Percentiles rank a stretch among this genome's conserved stretches.
Evolutionary conservation across 2,113 vertebrate species (phyloP).

Genomic region (Anolis sagrei): DNA sequence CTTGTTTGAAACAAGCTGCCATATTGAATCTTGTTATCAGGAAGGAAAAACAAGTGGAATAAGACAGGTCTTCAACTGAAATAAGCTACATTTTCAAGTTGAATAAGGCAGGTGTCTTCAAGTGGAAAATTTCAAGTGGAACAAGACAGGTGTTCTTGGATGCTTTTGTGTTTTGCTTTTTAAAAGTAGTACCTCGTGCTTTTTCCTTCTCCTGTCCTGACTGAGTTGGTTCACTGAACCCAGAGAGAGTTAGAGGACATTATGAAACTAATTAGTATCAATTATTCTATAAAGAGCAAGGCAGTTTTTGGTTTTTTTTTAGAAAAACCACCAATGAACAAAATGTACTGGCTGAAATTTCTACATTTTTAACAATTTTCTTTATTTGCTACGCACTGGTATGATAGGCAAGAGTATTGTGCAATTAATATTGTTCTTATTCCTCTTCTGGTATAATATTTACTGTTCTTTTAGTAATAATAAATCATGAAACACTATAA

Average conservation of each 20-base stretch:
- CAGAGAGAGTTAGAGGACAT: constrained; percentile 20
- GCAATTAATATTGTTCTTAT: constrained; percentile 42
- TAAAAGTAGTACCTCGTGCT: background rate
- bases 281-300: constrained; percentile 28
- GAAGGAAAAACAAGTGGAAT: background rate
- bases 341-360: constrained; percentile 46
- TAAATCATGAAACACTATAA: constrained; percentile 7
- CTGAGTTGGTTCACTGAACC: constrained; percentile 33
- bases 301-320: constrained; percentile 26
- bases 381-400: constrained; percentile 42
- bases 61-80: background rate
- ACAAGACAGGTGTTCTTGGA: background rate
- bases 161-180: background rate
- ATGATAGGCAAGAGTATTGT: constrained; percentile 42
- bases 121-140: background rate
- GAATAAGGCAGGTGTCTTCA: background rate
- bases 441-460: constrained; percentile 1
- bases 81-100: no score
- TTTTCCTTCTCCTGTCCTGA: background rate
- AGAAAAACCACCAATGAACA: constrained; percentile 21
- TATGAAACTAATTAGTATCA: constrained; percentile 49
- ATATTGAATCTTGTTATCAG: background rate
- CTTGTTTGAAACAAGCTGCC: background rate
- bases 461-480: constrained; percentile 32
- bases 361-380: constrained; percentile 27